These are phyloP conservation scores for Phaenicophaeus curvirostris DNA, from an alignment of 2,797 vertebrate species.

Conservation along the genomic window DNA sequence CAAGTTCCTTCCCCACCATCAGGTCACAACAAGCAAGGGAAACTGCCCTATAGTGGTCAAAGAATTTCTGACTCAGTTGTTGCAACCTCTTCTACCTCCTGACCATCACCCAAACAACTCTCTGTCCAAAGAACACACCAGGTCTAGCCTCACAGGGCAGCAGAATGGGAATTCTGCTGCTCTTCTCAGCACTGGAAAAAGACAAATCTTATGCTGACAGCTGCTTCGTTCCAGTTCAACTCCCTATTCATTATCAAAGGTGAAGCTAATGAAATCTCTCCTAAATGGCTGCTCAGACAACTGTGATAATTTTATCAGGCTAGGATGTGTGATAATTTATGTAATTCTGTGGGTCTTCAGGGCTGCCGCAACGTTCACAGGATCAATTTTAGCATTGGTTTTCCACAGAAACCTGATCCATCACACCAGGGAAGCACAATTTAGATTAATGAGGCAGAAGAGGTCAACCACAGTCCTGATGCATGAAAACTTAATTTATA, in stretches of 20 bases:
- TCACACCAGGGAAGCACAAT: not conserved
- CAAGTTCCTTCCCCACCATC: not conserved
- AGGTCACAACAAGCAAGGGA: not conserved
- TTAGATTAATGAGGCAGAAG: constrained; percentile 29
- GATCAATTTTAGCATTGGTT: constrained; percentile 6
- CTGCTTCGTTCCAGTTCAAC: constrained; percentile 33
- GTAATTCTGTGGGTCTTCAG: constrained; percentile 3
- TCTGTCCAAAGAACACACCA: not conserved
- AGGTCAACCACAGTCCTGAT: not conserved
- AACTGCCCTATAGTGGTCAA: not conserved
- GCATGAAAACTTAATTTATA: not conserved
- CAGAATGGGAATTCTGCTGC: not conserved
- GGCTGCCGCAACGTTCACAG: not conserved
- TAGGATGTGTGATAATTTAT: constrained; percentile 18
- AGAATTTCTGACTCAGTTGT: not conserved
- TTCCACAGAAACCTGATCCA: constrained; percentile 31
- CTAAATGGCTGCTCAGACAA: constrained; percentile 30
- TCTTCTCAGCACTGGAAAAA: not conserved
- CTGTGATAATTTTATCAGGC: constrained; percentile 22
- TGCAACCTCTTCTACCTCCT: not conserved
- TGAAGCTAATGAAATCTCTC: constrained; percentile 38
- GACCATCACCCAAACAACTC: not conserved
- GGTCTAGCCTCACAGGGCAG: not conserved
- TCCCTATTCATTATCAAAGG: constrained; percentile 37
- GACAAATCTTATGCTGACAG: constrained; percentile 7